Conservation (phyloP, 2,797 vertebrate species). For the Chloroceryle amazona region DNA sequence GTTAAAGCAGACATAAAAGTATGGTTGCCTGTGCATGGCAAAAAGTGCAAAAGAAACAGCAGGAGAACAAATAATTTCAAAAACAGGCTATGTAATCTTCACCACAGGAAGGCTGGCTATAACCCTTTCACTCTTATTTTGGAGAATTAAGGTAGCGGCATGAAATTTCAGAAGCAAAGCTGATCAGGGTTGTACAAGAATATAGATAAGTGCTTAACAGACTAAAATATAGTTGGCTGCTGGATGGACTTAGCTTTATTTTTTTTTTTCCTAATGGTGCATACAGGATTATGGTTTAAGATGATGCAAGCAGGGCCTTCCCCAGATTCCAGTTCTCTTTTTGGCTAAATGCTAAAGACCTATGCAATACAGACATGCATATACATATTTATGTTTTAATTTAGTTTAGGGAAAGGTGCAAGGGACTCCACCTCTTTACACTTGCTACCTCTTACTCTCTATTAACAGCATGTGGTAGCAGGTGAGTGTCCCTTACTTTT, state of each 20-base stretch:
- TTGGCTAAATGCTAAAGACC: not conserved
- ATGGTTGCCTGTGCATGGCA: not conserved
- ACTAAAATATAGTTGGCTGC: not conserved
- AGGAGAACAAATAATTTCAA: not conserved
- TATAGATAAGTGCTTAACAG: not conserved
- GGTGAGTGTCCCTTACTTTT: not conserved
- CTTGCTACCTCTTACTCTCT: not conserved
- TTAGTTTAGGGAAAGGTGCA: not conserved
- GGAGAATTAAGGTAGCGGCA: not conserved
- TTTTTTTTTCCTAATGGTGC: not conserved
- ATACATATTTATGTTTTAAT: not conserved
- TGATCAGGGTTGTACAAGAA: not conserved
- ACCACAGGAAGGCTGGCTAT: not conserved
- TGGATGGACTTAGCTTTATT: not conserved
- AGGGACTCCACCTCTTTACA: not conserved
- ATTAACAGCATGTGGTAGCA: not conserved
- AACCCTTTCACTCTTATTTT: not conserved
- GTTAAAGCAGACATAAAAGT: not conserved
- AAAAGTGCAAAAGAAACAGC: not conserved
- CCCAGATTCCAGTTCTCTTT: not conserved
- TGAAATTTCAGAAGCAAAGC: not conserved
- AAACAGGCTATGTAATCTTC: not conserved
- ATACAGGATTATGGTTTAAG: not conserved
- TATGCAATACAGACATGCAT: not conserved
- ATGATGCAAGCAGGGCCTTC: not conserved